These are phyloP conservation scores for Eclectus roratus DNA, from an alignment of 2,113 vertebrate species.

Conservation along the genomic window DNA sequence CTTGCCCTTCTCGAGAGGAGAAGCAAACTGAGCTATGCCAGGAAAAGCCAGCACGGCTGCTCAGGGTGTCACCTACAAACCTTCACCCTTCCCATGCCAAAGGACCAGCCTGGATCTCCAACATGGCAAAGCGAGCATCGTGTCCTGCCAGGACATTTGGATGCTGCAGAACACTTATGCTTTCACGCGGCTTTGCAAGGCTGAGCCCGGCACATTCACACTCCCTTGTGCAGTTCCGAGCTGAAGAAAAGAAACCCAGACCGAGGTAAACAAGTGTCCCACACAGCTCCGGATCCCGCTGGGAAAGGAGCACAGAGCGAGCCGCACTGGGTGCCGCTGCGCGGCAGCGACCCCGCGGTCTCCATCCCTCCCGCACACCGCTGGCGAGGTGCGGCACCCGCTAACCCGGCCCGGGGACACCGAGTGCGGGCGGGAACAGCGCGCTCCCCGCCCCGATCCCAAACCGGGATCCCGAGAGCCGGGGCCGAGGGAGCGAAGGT, in stretches of 20 bases:
- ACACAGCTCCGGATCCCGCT: fast-evolving
- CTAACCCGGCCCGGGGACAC: background rate
- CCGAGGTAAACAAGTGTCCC: fast-evolving
- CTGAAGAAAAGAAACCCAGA: background rate
- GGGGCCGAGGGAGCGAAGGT: background rate
- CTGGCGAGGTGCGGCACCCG: background rate
- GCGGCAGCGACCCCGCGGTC: background rate
- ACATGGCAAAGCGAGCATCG: fast-evolving
- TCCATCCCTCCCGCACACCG: background rate
- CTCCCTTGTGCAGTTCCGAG: background rate
- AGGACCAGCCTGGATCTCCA: background rate
- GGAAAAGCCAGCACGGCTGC: fast-evolving
- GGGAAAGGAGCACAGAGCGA: background rate
- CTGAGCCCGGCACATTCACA: background rate
- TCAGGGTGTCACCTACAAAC: background rate
- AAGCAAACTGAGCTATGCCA: fast-evolving
- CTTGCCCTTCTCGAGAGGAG: fast-evolving
- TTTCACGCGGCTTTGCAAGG: background rate
- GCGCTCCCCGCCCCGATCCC: background rate
- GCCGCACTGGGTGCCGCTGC: background rate
- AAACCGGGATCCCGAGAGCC: background rate
- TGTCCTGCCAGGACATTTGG: background rate
- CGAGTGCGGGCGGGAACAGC: too few species aligned
- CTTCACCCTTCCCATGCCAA: fast-evolving
- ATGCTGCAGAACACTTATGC: background rate